These are phyloP conservation scores for Ciona savignyi DNA, from an alignment of 23 tunicate species.

Conservation along the genomic window DNA sequence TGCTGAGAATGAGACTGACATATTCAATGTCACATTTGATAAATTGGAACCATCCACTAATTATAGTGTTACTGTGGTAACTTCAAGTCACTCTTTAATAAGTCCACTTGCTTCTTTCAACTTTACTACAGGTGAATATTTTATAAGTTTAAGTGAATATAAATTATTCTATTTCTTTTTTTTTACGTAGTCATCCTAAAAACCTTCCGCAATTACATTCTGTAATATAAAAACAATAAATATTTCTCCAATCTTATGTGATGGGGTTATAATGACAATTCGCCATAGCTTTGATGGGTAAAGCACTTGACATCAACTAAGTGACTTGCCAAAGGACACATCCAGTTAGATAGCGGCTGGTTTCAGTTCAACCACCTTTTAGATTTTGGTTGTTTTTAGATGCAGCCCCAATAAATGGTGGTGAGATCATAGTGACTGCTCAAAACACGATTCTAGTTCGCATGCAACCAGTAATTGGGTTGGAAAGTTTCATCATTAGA, in stretches of 20 bases:
- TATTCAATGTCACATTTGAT: neutral
- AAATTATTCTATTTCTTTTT: too few species aligned
- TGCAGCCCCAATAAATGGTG: constrained; percentile 5
- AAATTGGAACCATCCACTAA: neutral
- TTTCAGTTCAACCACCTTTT: too few species aligned
- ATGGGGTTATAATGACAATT: too few species aligned
- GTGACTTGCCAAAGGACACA: too few species aligned
- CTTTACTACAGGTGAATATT: neutral
- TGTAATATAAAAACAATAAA: too few species aligned
- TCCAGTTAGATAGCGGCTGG: too few species aligned
- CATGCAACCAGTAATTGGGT: constrained; percentile 4
- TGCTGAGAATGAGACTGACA: neutral
- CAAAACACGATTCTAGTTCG: constrained; percentile 34
- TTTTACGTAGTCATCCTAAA: too few species aligned
- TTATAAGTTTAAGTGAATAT: too few species aligned
- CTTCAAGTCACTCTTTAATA: neutral
- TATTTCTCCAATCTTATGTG: too few species aligned
- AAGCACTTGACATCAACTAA: too few species aligned
- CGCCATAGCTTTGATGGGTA: too few species aligned
- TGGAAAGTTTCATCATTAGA: neutral
- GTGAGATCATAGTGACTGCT: constrained; percentile 14
- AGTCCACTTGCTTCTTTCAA: neutral
- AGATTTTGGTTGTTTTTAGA: neutral
- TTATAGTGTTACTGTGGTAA: neutral
- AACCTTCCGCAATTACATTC: too few species aligned